Evolutionary conservation across 1,140 invertebrate genomes (phyloP).

Genomic region (Sweltsa coloradensis): DNA sequence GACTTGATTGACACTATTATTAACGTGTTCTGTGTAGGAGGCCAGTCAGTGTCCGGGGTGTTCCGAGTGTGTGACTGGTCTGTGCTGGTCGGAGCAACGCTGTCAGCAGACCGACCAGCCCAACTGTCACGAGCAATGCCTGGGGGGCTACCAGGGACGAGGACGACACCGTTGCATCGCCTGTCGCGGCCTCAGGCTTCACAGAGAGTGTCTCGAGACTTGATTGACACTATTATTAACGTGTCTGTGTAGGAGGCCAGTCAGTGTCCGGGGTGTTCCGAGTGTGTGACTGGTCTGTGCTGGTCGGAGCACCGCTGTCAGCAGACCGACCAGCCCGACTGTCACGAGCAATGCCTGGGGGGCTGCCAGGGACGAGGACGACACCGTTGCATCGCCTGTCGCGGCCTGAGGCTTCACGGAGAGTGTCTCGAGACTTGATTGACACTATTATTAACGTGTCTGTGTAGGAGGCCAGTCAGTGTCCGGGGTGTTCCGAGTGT

Average conservation of each 20-base stretch:
- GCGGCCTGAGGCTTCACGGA: slow-evolving; percentile 3
- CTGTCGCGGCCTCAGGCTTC: slow-evolving; percentile 6
- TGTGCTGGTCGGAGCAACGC: no score
- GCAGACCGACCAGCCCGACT: slow-evolving; percentile 25
- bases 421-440: no score
- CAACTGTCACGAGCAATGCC: no score
- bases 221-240: no score
- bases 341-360: slow-evolving; percentile 39
- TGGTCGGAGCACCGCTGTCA: slow-evolving; percentile 25
- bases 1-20: no score
- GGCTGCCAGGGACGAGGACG: background rate
- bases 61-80: no score
- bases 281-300: slow-evolving; percentile 23
- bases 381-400: slow-evolving; percentile 7
- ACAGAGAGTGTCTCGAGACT: background rate
- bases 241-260: no score
- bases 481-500: slow-evolving; percentile 24
- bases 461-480: no score
- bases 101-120: no score
- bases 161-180: slow-evolving; percentile 3
- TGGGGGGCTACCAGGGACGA: background rate
- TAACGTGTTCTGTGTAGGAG: no score
- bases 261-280: slow-evolving; percentile 20
- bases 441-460: no score
- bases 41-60: no score